Evolutionary conservation across 2,113 vertebrate species (phyloP).

Genomic region (Ivindomyrus marchei): DNA sequence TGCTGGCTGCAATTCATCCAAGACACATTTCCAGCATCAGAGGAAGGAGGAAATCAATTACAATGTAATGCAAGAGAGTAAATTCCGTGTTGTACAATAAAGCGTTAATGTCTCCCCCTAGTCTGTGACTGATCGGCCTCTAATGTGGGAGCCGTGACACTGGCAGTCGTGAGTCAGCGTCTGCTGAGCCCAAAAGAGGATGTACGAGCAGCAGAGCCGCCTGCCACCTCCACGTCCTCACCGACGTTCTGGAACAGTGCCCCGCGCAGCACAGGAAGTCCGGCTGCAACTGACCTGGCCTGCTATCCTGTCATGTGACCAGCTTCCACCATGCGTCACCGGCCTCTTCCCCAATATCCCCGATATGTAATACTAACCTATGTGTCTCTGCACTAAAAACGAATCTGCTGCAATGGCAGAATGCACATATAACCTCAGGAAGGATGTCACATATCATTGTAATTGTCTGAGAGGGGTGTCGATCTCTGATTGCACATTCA

Average conservation of each 20-base stretch:
- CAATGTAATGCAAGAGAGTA: not conserved
- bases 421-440: not conserved
- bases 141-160: not conserved
- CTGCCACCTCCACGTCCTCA: not conserved
- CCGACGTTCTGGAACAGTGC: not conserved
- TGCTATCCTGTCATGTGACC: not conserved
- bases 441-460: not conserved
- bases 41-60: slow-evolving; percentile 22
- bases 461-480: not conserved
- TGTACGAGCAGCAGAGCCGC: not conserved
- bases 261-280: not conserved
- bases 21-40: slow-evolving; percentile 25
- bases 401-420: not conserved
- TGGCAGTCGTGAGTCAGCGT: not conserved
- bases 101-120: slow-evolving; percentile 2
- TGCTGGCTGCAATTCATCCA: not conserved
- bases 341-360: not conserved
- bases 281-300: not conserved
- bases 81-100: slow-evolving; percentile 3
- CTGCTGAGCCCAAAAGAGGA: slow-evolving; percentile 5
- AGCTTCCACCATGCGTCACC: not conserved
- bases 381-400: not conserved
- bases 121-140: slow-evolving; percentile 5
- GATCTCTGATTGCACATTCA: not conserved
- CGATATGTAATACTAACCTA: not conserved